A percentile compares a stretch with the other conserved stretches of the same genome.
phyloP scores from a whole-genome alignment of 2,888 invertebrate species.

The Cataglyphis rosenhaueri region DNA sequence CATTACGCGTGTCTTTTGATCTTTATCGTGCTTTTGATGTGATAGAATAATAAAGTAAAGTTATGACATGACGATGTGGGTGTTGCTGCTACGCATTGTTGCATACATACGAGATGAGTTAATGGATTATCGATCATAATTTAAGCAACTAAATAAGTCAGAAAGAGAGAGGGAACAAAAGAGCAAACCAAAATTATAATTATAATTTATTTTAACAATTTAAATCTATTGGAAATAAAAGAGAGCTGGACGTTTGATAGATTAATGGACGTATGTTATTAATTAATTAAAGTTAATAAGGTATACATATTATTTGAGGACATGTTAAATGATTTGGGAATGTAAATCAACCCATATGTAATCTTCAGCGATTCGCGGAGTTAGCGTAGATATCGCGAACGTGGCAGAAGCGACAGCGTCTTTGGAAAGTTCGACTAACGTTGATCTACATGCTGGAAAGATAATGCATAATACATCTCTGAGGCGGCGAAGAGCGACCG shows the following conservation, averaged over 20 bases:
- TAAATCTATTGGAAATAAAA: not conserved
- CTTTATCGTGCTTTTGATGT: slow-evolving; percentile 25
- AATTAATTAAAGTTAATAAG: slow-evolving; percentile 10
- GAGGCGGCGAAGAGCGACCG: slow-evolving; percentile 73
- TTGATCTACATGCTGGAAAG: slow-evolving; percentile 84
- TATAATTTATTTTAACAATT: not conserved
- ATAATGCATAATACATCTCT: slow-evolving; percentile 84
- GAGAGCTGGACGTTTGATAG: not conserved
- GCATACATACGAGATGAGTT: not conserved
- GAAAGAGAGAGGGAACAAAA: not conserved
- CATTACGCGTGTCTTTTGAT: slow-evolving; percentile 21
- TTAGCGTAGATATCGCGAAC: slow-evolving; percentile 58
- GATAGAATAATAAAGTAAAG: slow-evolving; percentile 49
- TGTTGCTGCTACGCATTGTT: not conserved
- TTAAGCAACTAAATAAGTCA: not conserved
- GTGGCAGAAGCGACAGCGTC: slow-evolving; percentile 66
- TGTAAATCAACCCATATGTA: slow-evolving; percentile 56
- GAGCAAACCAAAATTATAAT: not conserved
- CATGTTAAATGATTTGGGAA: slow-evolving; percentile 51
- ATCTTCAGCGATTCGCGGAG: slow-evolving; percentile 49
- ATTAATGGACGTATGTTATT: not conserved
- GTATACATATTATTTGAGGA: not conserved
- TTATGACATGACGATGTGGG: slow-evolving; percentile 41
- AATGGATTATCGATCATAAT: slow-evolving; percentile 27
- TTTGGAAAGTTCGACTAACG: slow-evolving; percentile 82